Conservation (phyloP, 2,113 vertebrate genomes). For the Haemorhous mexicanus region DNA sequence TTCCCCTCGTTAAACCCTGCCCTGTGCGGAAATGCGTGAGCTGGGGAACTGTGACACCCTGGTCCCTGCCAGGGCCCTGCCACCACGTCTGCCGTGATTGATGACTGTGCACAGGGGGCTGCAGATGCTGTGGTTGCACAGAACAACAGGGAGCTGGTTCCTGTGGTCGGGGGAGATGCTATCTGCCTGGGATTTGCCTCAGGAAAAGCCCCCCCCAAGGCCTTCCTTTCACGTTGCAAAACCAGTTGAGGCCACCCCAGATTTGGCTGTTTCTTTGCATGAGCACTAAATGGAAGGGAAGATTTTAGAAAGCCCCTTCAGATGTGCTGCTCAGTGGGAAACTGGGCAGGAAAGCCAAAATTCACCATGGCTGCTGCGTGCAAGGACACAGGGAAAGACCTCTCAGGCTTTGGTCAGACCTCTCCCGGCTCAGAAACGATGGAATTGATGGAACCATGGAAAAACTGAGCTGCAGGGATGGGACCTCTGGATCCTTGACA, state of each 20-base stretch:
- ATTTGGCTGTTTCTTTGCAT: neutral
- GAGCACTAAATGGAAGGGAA: neutral
- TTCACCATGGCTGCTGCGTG: neutral
- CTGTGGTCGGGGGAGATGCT: neutral
- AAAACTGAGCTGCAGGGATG: neutral
- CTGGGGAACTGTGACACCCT: constrained; percentile 3
- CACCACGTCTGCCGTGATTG: neutral
- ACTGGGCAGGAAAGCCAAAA: neutral
- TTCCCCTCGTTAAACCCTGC: neutral
- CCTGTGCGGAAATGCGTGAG: neutral
- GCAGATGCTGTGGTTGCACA: constrained; percentile 50
- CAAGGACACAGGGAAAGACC: neutral
- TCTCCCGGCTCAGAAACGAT: fast-evolving
- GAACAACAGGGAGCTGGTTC: constrained; percentile 6
- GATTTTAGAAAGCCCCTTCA: neutral
- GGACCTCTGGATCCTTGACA: fast-evolving
- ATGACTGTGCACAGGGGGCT: neutral
- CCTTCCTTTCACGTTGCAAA: constrained; percentile 32
- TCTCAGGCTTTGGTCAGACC: neutral
- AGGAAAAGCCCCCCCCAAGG: neutral
- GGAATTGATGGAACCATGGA: neutral
- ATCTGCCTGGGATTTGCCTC: constrained; percentile 8
- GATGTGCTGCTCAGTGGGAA: neutral
- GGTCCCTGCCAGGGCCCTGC: neutral
- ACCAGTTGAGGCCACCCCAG: constrained; percentile 36